Conservation (phyloP, 2,113 vertebrate species). For the Columba livia region DNA sequence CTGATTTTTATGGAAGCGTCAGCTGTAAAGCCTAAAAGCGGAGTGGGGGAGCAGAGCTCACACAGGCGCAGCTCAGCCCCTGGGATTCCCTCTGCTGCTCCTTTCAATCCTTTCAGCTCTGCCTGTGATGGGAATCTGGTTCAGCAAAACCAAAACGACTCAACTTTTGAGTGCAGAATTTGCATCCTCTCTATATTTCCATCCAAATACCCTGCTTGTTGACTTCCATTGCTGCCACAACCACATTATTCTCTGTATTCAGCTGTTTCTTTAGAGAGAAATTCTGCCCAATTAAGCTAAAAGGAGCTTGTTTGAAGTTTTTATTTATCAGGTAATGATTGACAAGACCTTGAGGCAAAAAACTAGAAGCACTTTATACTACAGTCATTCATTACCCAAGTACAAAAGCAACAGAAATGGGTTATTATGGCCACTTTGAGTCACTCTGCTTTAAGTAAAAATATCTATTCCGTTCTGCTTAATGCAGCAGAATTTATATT, state of each 20-base stretch:
- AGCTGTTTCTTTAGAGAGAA: not conserved
- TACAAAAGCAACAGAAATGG: constrained; percentile 35
- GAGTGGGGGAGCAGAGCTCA: not conserved
- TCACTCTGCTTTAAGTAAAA: constrained; percentile 37
- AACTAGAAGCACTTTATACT: constrained; percentile 15
- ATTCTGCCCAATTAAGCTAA: constrained; percentile 51
- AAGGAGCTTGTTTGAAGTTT: constrained; percentile 57
- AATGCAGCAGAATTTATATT: not conserved
- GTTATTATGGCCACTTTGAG: constrained; percentile 11
- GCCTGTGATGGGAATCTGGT: not conserved
- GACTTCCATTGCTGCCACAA: not conserved
- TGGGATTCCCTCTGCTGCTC: not conserved
- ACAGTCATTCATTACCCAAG: constrained; percentile 35
- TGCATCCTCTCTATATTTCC: not conserved
- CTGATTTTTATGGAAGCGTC: not conserved
- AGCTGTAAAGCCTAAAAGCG: not conserved
- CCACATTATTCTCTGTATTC: not conserved
- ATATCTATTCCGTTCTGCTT: not conserved
- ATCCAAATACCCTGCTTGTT: not conserved
- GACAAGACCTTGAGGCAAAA: constrained; percentile 66
- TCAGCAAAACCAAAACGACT: not conserved
- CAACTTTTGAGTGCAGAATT: not conserved
- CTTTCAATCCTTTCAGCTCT: not conserved
- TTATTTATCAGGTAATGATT: constrained; percentile 69
- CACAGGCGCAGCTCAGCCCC: not conserved